A percentile compares a stretch with the other conserved stretches of the same genome.
phyloP scores from a whole-genome alignment of 1,140 invertebrate genomes.

The Cotesia chilonis region DNA sequence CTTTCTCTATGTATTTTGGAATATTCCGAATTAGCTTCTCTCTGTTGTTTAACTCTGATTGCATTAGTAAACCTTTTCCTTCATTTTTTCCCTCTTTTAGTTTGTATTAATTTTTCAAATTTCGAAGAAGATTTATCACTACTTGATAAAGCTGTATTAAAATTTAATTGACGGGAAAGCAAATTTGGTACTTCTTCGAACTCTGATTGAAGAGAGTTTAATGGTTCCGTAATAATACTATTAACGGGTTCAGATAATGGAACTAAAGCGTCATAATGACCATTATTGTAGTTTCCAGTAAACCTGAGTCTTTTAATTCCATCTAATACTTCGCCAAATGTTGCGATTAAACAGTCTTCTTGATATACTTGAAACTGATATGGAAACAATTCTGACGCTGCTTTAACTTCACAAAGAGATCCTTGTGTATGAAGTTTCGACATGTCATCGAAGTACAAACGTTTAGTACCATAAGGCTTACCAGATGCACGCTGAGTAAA shows the following conservation, averaged over 20 bases:
- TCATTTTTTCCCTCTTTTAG: too few relatives aligned
- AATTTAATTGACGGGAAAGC: too few relatives aligned
- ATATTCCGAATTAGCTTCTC: too few relatives aligned
- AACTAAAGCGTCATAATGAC: not conserved
- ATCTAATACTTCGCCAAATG: conserved; percentile 6
- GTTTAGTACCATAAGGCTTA: conserved; percentile 13
- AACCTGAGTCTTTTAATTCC: conserved; percentile 20
- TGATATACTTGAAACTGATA: not conserved
- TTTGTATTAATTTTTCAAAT: too few relatives aligned
- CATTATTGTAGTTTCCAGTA: conserved; percentile 17
- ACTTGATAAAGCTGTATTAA: too few relatives aligned
- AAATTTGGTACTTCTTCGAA: too few relatives aligned
- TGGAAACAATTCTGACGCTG: conserved; percentile 12
- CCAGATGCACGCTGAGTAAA: conserved; percentile 17
- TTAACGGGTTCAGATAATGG: not conserved
- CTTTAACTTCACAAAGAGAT: conserved; percentile 19
- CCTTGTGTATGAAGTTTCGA: conserved; percentile 15
- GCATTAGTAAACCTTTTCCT: too few relatives aligned
- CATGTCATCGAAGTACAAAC: conserved; percentile 19
- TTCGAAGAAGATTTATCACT: too few relatives aligned
- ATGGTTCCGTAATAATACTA: too few relatives aligned
- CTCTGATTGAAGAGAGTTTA: too few relatives aligned
- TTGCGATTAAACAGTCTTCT: not conserved
- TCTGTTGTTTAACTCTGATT: too few relatives aligned
- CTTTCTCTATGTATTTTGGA: too few relatives aligned